Conservation (phyloP, 1,140 invertebrate genomes). For the Venustaconcha ellipsiformis region DNA sequence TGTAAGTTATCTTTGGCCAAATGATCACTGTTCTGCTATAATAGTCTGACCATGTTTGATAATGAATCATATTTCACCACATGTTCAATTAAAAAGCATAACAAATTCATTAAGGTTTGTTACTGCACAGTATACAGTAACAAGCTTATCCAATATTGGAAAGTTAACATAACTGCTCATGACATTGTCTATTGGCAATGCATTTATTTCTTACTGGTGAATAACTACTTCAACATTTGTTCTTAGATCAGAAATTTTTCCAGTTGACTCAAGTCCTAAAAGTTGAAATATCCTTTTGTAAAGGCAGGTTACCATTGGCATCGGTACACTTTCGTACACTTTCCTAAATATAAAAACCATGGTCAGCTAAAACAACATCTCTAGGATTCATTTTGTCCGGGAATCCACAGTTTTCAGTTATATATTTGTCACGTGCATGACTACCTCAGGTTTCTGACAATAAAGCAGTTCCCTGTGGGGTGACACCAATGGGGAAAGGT, state of each 20-base stretch:
- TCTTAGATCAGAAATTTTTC: conserved; percentile 29
- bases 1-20: too few species aligned
- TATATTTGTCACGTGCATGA: too few species aligned
- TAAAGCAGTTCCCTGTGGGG: neutral
- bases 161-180: neutral
- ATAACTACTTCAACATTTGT: conserved; percentile 34
- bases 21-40: too few species aligned
- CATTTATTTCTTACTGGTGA: conserved; percentile 20
- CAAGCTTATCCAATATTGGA: conserved; percentile 20
- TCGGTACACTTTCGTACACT: conserved; percentile 3
- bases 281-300: conserved; percentile 30
- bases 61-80: too few species aligned
- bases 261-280: conserved; percentile 17
- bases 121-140: conserved; percentile 7
- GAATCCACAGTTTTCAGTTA: conserved; percentile 21
- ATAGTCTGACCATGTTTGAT: too few species aligned
- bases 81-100: conserved; percentile 4
- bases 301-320: conserved; percentile 21
- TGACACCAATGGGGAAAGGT: neutral
- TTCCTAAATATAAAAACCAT: conserved; percentile 30
- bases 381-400: conserved; percentile 13
- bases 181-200: conserved; percentile 17
- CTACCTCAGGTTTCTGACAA: too few species aligned
- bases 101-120: conserved; percentile 14
- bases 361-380: conserved; percentile 32